Percentiles rank a stretch among this genome's conserved stretches.
Evolutionary conservation across 2,888 invertebrate genomes (phyloP).

Genomic region (Sesia apiformis): DNA sequence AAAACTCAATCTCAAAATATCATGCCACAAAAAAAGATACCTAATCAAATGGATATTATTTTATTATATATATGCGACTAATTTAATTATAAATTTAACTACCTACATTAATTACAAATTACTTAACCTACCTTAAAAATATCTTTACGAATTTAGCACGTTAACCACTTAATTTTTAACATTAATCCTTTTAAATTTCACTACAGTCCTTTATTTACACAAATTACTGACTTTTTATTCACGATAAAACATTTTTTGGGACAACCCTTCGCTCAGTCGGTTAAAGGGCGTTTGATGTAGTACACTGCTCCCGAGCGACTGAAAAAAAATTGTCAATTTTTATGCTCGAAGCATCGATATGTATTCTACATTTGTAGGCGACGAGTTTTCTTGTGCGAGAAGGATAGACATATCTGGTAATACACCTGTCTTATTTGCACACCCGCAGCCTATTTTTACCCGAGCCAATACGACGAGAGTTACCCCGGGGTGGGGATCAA

Average conservation of each 20-base stretch:
- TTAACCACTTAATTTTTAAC: too few species aligned
- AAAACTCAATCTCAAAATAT: too few species aligned
- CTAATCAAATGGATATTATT: too few species aligned
- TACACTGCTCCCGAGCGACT: slow-evolving; percentile 57
- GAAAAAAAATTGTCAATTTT: slow-evolving; percentile 75
- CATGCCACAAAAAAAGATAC: too few species aligned
- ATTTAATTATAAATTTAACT: too few species aligned
- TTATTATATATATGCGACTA: too few species aligned
- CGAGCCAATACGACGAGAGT: slow-evolving; percentile 59
- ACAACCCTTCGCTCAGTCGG: slow-evolving; percentile 38
- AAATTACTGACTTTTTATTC: not conserved
- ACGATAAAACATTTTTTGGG: slow-evolving; percentile 26
- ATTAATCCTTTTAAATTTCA: too few species aligned
- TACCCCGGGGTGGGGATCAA: slow-evolving; percentile 60
- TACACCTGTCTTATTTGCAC: slow-evolving; percentile 45
- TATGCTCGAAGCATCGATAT: slow-evolving; percentile 72
- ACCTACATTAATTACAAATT: too few species aligned
- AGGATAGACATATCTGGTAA: slow-evolving; percentile 25
- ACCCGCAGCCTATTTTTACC: slow-evolving; percentile 68
- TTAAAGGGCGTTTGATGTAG: not conserved
- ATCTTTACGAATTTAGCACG: too few species aligned
- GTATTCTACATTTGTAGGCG: slow-evolving; percentile 67
- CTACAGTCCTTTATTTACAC: not conserved
- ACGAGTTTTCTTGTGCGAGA: slow-evolving; percentile 53
- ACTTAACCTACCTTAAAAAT: too few species aligned